These are phyloP conservation scores for Bibio marci DNA, from an alignment of 2,888 invertebrate species.

Conservation along the genomic window DNA sequence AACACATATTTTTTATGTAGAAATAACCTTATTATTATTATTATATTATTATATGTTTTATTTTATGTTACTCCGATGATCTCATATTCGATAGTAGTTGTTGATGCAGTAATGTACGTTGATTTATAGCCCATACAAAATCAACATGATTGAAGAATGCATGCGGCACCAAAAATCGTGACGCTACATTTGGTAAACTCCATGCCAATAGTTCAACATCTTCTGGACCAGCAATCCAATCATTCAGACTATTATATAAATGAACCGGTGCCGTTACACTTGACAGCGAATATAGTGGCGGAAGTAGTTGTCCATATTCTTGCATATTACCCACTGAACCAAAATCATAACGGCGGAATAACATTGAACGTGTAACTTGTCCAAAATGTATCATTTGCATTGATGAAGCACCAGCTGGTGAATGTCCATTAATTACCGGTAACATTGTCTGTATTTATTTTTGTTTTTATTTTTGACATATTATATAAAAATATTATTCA, in stretches of 20 bases:
- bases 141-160: constrained; percentile 30
- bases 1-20: too few relatives aligned
- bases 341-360: constrained; percentile 15
- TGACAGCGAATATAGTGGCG: constrained; percentile 30
- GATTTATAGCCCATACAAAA: constrained; percentile 28
- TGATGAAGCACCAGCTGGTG: not conserved
- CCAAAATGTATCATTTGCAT: constrained; percentile 1
- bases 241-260: constrained; percentile 33
- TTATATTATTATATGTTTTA: too few relatives aligned
- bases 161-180: constrained; percentile 29
- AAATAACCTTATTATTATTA: too few relatives aligned
- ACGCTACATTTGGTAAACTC: constrained; percentile 15
- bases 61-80: too few relatives aligned
- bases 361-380: not conserved
- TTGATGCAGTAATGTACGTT: constrained; percentile 21
- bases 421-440: constrained; percentile 1
- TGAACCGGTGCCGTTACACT: constrained; percentile 29
- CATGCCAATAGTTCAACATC: constrained; percentile 32
- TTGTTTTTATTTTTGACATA: too few relatives aligned
- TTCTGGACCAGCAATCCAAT: constrained; percentile 36
- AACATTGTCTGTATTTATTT: constrained; percentile 1
- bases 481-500: too few relatives aligned
- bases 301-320: constrained; percentile 23
- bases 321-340: constrained; percentile 18
- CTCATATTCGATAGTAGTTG: not conserved